These are phyloP conservation scores for Rhinopithecus roxellana DNA, from an alignment of 2,113 vertebrate genomes.

Conservation along the genomic window DNA sequence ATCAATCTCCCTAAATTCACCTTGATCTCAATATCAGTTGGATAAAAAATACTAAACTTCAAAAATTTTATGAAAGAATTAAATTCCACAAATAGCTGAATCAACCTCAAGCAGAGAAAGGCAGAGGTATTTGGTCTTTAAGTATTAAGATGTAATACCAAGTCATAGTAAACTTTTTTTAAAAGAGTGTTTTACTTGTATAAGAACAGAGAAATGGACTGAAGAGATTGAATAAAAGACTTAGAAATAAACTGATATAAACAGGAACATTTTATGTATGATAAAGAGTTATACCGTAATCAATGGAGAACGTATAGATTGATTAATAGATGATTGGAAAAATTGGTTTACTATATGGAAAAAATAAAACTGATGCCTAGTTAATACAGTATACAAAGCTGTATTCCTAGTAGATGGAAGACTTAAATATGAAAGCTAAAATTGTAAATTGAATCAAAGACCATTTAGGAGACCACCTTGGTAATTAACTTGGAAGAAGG, in stretches of 20 bases:
- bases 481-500: neutral
- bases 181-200: neutral
- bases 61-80: neutral
- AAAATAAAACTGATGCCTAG: neutral
- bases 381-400: neutral
- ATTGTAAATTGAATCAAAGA: neutral
- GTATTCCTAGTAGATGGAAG: neutral
- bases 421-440: neutral
- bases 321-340: neutral
- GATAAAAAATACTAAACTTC: neutral
- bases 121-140: neutral
- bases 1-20: neutral
- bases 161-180: neutral
- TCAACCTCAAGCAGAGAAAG: neutral
- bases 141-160: neutral
- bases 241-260: neutral
- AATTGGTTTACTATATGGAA: neutral
- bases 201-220: neutral
- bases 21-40: neutral
- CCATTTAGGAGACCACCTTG: neutral
- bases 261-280: neutral
- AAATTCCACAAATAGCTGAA: neutral
- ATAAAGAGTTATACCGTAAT: neutral
- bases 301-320: neutral
- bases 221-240: neutral